phyloP scores from a whole-genome alignment of 1,140 invertebrate genomes.

The Solen grandis region DNA sequence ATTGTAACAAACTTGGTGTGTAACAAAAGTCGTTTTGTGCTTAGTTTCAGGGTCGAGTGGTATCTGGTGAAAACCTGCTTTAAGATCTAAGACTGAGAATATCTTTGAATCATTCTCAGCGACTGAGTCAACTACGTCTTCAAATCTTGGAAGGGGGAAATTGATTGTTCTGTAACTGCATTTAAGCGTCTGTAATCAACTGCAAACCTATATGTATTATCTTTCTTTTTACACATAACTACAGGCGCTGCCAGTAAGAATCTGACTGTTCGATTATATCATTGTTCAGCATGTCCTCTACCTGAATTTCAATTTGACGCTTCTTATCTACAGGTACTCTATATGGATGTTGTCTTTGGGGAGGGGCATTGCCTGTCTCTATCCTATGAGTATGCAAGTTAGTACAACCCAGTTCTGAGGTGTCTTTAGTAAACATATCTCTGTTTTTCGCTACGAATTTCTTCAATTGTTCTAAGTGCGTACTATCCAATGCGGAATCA shows the following conservation, averaged over 20 bases:
- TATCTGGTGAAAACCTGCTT: conserved; percentile 54
- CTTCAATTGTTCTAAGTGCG: neutral
- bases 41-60: conserved; percentile 53
- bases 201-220: conserved; percentile 51
- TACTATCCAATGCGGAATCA: neutral
- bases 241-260: conserved; percentile 57
- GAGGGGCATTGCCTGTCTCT: conserved; percentile 42
- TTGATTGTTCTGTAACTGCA: conserved; percentile 45
- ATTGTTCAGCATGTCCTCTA: conserved; percentile 55
- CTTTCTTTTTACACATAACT: conserved; percentile 57
- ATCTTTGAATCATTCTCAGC: conserved; percentile 45
- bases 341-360: conserved; percentile 49
- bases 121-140: conserved; percentile 56
- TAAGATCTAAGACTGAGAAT: conserved; percentile 58
- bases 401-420: conserved; percentile 47
- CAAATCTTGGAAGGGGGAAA: conserved; percentile 42
- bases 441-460: conserved; percentile 19
- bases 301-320: conserved; percentile 47
- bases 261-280: conserved; percentile 56
- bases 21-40: conserved; percentile 59
- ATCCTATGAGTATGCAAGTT: conserved; percentile 46
- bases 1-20: conserved; percentile 40
- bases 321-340: conserved; percentile 30
- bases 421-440: conserved; percentile 36
- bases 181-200: conserved; percentile 63